Percentiles rank a stretch among this genome's conserved stretches.
Evolutionary conservation across 2,888 invertebrate genomes (phyloP).

Genomic region (Tinea semifulvella): DNA sequence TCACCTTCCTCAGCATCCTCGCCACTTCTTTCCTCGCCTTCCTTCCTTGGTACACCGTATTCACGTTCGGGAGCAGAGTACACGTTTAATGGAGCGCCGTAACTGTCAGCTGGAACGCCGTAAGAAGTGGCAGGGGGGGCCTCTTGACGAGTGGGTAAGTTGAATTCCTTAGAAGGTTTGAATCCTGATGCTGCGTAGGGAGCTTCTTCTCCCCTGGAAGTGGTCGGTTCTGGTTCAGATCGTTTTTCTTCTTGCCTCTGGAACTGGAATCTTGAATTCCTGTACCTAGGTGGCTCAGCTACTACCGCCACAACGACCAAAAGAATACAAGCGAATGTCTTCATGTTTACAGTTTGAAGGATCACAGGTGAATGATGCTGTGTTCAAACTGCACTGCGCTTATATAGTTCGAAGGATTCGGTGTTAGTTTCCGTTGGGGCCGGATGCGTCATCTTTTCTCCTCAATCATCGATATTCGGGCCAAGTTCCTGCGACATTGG

Average conservation of each 20-base stretch:
- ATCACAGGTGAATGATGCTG: constrained; percentile 51
- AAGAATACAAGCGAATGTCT: constrained; percentile 38
- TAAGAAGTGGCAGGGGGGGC: constrained; percentile 44
- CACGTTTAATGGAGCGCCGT: constrained; percentile 46
- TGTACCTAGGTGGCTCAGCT: constrained; percentile 46
- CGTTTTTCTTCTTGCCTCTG: constrained; percentile 34
- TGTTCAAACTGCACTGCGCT: constrained; percentile 26
- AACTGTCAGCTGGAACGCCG: constrained; percentile 48
- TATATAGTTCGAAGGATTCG: constrained; percentile 39
- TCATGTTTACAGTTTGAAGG: constrained; percentile 44
- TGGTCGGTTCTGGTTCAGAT: constrained; percentile 24
- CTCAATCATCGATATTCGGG: constrained; percentile 50
- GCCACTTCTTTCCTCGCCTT: constrained; percentile 11
- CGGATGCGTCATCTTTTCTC: constrained; percentile 45
- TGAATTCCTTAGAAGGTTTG: constrained; percentile 42
- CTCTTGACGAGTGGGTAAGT: constrained; percentile 43
- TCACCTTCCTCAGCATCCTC: constrained; percentile 20
- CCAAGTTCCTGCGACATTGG: constrained; percentile 52
- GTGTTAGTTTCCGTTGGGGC: constrained; percentile 39
- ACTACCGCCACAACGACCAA: constrained; percentile 36
- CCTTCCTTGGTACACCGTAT: constrained; percentile 36
- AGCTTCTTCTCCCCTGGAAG: constrained; percentile 28
- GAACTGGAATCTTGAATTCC: constrained; percentile 33
- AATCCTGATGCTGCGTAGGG: constrained; percentile 52
- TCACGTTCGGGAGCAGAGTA: constrained; percentile 39